These are phyloP conservation scores for Amiota minor DNA, from an alignment of 2,888 invertebrate genomes.

Conservation along the genomic window DNA sequence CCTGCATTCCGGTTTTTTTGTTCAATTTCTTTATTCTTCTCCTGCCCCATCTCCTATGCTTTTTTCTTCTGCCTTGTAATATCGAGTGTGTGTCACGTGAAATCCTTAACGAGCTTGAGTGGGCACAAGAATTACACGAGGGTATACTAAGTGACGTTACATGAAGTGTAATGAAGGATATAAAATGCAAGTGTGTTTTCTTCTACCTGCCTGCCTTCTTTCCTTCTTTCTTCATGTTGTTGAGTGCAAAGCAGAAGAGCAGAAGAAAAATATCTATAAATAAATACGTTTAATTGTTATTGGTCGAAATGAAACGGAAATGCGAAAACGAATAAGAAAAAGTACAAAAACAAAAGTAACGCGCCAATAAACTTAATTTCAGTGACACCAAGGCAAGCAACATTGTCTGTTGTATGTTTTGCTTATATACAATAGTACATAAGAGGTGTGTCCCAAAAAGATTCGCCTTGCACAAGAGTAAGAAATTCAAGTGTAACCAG, in stretches of 20 bases:
- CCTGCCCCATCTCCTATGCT: slow-evolving; percentile 5
- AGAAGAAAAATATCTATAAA: not conserved
- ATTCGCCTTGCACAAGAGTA: too few relatives aligned
- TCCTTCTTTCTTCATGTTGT: too few relatives aligned
- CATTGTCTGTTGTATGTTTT: too few relatives aligned
- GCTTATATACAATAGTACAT: too few relatives aligned
- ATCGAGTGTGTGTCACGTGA: not conserved
- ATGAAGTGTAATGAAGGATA: too few relatives aligned
- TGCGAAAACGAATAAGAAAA: not conserved
- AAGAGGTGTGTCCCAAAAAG: too few relatives aligned
- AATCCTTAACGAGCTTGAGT: slow-evolving; percentile 6
- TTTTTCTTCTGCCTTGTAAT: not conserved
- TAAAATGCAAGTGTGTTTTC: too few relatives aligned
- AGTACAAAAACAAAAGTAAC: not conserved
- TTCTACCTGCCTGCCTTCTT: too few relatives aligned
- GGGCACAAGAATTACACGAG: not conserved
- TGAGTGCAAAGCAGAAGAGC: too few relatives aligned
- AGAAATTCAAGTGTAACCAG: too few relatives aligned
- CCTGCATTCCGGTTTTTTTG: slow-evolving; percentile 25
- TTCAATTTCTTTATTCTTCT: not conserved
- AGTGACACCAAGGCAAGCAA: too few relatives aligned
- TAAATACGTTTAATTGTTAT: slow-evolving; percentile 25
- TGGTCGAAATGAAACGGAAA: not conserved
- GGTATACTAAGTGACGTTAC: not conserved
- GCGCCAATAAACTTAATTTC: slow-evolving; percentile 12